Evolutionary conservation across 2,113 vertebrate genomes (phyloP), one percentile per base, ranked within the genome.

Genomic region (Antechinus stuartii): DNA sequence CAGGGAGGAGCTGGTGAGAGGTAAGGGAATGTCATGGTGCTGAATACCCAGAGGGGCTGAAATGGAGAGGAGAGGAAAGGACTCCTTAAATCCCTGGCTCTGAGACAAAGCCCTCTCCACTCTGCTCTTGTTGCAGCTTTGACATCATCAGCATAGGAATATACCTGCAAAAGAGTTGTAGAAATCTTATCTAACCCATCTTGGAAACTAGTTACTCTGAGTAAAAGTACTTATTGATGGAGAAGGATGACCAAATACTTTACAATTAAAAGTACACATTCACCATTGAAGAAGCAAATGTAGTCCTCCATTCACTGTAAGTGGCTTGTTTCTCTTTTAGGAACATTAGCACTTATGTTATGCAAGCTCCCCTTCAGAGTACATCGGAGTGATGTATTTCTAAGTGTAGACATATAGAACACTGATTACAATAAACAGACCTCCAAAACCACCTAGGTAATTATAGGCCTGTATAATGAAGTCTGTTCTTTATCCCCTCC

Each of bases 401-500:
- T 94, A 96, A 94, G 96, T 89, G 95, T 55, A 96, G 95, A 97
- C 93, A 95, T 90, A 94, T 52, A 89, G 50, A 95, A 52, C 8
- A 25, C 53, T 95, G 95, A 97, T 96, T 96, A 97, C 56, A 96
- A 97, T 94, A 96, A 94, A 97, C 95, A 97, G 92, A 94, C 90
- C 93, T 95, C 92, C 92, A 98, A 98, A 97, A 76, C 92, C 95
- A 95, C 94, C 84, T 22, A 96, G 94, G 90, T 97, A 94, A 98
- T 94, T 95, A 96, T 55, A 98, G 97, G 93, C 97, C 98, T 94
- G 91, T 93, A 96, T 98, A 98, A 99, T 98, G 98, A 99, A 98
- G 96, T 97, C 95, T 76, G 94, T 98, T 98, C 97, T 98, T 99
- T 92, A 96, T 98, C 98, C 98, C 96, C 97, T 98, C 98, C 98